A percentile compares a stretch with the other conserved stretches of the same genome.
phyloP scores from a whole-genome alignment of 2,888 invertebrate species.

The Gari tellinella region DNA sequence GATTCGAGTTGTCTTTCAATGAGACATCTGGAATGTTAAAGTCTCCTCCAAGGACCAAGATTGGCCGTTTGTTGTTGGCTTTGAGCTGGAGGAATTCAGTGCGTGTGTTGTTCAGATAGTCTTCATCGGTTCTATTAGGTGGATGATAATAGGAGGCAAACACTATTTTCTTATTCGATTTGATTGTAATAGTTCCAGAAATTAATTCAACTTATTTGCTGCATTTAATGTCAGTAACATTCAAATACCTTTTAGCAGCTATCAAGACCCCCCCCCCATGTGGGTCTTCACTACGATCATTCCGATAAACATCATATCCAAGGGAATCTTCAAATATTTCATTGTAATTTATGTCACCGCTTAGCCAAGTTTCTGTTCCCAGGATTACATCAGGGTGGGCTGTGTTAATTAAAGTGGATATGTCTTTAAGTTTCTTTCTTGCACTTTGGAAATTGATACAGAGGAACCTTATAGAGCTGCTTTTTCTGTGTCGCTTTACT shows the following conservation, averaged over 20 bases:
- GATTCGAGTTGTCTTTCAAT: constrained; percentile 14
- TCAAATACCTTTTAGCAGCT: constrained; percentile 18
- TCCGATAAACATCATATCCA: constrained; percentile 25
- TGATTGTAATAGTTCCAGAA: constrained; percentile 14
- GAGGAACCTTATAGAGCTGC: constrained; percentile 4
- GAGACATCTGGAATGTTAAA: too few species aligned
- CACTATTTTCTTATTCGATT: too few species aligned
- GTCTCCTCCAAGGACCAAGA: too few species aligned
- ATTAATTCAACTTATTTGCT: constrained; percentile 28
- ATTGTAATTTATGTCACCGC: constrained; percentile 9
- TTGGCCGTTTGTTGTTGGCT: too few species aligned
- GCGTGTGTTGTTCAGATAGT: too few species aligned
- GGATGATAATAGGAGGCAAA: too few species aligned
- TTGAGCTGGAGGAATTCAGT: too few species aligned
- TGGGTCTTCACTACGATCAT: too few species aligned
- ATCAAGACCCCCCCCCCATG: constrained; percentile 39
- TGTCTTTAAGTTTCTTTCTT: constrained; percentile 22
- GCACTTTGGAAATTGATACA: too few species aligned
- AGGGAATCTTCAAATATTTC: constrained; percentile 9
- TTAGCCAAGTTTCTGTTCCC: too few species aligned
- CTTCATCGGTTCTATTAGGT: too few species aligned
- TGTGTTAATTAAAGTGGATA: constrained; percentile 13
- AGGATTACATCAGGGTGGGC: constrained; percentile 28
- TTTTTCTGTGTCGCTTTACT: background rate
- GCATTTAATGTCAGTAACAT: constrained; percentile 11